These are phyloP conservation scores for Coregonus ussuriensis DNA, from an alignment of 2,797 vertebrate species.

Conservation along the genomic window DNA sequence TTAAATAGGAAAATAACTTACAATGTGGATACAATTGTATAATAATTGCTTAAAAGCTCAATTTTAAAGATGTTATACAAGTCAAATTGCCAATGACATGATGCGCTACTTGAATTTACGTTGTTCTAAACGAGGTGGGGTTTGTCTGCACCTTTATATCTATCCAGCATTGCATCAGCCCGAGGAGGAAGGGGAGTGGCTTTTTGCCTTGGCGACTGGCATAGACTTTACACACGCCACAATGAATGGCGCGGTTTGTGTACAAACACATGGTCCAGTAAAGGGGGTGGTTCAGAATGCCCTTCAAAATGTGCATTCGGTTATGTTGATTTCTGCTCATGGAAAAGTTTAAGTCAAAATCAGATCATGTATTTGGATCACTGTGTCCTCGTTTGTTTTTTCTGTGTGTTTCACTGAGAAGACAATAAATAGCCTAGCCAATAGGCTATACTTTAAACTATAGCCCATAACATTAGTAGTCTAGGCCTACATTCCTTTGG, in stretches of 20 bases:
- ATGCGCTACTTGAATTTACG: neutral
- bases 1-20: neutral
- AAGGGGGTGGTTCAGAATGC: neutral
- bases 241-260: slow-evolving; percentile 28
- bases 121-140: slow-evolving; percentile 52
- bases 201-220: neutral
- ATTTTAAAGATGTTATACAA: neutral
- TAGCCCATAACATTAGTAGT: neutral
- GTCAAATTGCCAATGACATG: slow-evolving; percentile 25
- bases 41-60: slow-evolving; percentile 7
- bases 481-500: too few species aligned
- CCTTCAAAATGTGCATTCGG: neutral
- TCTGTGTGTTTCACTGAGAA: neutral
- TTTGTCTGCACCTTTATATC: slow-evolving; percentile 59
- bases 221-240: neutral
- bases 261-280: slow-evolving; percentile 31
- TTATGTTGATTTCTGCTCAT: neutral
- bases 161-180: slow-evolving; percentile 73
- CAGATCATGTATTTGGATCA: neutral
- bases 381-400: neutral
- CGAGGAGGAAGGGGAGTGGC: slow-evolving; percentile 7
- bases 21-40: neutral
- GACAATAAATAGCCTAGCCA: neutral
- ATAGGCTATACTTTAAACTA: neutral
- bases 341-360: neutral